Conservation (phyloP, 2,888 invertebrate species). For the Apodemia duryi region DNA sequence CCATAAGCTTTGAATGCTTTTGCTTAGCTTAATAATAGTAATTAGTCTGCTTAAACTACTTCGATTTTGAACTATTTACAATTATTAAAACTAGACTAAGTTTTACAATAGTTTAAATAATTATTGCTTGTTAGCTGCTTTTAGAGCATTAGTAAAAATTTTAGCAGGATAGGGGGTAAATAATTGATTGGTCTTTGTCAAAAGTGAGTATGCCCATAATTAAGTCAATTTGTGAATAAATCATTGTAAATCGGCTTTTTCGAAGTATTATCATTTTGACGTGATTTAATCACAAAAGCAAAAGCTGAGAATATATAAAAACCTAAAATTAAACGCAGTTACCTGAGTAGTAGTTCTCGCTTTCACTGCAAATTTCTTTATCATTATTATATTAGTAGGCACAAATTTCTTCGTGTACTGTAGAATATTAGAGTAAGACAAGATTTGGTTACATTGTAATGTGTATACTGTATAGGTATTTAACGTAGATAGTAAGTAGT, state of each 20-base stretch:
- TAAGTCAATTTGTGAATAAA: too few relatives aligned
- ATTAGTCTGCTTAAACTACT: constrained; percentile 22
- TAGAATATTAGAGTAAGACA: background rate
- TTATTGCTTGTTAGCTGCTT: constrained; percentile 16
- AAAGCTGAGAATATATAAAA: too few relatives aligned
- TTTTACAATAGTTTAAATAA: background rate
- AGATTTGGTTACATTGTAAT: background rate
- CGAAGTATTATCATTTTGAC: too few relatives aligned
- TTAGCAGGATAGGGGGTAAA: too few relatives aligned
- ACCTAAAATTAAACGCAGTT: too few relatives aligned
- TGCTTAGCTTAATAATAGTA: constrained; percentile 14
- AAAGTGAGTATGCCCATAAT: too few relatives aligned
- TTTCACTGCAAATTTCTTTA: background rate
- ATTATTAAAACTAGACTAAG: background rate
- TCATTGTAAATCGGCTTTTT: too few relatives aligned
- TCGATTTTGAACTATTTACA: constrained; percentile 9
- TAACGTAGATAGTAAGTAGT: constrained; percentile 54
- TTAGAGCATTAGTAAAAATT: background rate
- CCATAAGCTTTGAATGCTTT: background rate
- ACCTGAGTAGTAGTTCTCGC: too few relatives aligned
- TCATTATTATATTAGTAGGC: background rate
- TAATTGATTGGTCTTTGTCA: too few relatives aligned
- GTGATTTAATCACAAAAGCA: too few relatives aligned
- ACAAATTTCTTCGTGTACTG: background rate
- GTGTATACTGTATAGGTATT: constrained; percentile 1